Percentiles rank a stretch among this genome's conserved stretches.
Conservation (phyloP, 2,797 vertebrate species). For the Scolopax rusticola region DNA sequence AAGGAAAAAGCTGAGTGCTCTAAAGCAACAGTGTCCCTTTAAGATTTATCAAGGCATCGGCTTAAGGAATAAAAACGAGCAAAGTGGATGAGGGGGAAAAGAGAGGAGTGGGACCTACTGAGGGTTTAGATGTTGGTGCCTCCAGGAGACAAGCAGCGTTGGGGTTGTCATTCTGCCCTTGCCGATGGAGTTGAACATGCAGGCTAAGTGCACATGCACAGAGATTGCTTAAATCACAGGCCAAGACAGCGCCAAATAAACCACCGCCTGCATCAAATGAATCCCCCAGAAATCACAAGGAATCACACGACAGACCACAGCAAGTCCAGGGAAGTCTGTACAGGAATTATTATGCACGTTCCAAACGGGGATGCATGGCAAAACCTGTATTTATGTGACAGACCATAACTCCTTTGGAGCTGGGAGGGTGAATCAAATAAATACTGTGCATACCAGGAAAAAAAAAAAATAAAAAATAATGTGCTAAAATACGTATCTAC, state of each 20-base stretch:
- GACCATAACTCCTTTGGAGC: conserved; percentile 26
- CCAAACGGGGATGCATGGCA: conserved; percentile 30
- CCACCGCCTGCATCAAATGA: background rate
- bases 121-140: background rate
- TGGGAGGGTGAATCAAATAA: background rate
- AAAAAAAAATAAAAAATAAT: background rate
- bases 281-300: background rate
- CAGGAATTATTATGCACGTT: background rate
- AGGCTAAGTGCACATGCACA: conserved; percentile 67
- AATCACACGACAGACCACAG: background rate
- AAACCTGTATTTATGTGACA: conserved; percentile 13
- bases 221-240: conserved; percentile 18
- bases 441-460: conserved; percentile 13
- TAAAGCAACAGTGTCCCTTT: conserved; percentile 8
- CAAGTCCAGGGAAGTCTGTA: conserved; percentile 3
- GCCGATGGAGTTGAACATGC: conserved; percentile 27
- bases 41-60: background rate
- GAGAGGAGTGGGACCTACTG: background rate
- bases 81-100: conserved; percentile 6
- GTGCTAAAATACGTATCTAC: conserved; percentile 58
- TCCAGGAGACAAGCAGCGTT: conserved; percentile 27
- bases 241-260: conserved; percentile 26
- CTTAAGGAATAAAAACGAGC: background rate
- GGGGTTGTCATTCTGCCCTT: conserved; percentile 32
- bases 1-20: conserved; percentile 54